Base-by-base conservation (phyloP, 2,113 vertebrate species). In the Solea senegalensis region DNA sequence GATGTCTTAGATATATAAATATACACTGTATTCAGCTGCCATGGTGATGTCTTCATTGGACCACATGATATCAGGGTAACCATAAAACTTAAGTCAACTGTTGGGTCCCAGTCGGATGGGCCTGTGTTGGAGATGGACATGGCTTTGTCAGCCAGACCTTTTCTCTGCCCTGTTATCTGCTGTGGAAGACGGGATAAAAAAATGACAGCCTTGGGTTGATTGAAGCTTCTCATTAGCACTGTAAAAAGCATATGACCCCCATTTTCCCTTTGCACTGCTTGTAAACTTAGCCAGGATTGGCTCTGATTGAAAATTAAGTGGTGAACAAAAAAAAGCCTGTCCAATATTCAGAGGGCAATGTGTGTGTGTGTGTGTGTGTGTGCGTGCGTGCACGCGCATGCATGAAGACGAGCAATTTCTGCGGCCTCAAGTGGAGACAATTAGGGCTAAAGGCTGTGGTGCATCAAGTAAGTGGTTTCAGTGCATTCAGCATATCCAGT, bases 251-350 rank as follows among this genome's bases (percentile, higher is more conserved):
- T 50, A 57, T 74, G 82, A 88, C 81, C 81, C 69, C 59, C 64
- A 68, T 71, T 86, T 86, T 82, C 41, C 69, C 56, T 70, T 66
- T 26, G 3, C 52, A 28, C 80, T 39, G 75, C 72, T 66, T 50
- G 64, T 45, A 62, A 81, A 80, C 73, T 74, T 80, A 79, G 73
- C 72, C 76, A 59, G 82, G 78, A 89, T 90, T 69, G 70, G 68
- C 81, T 86, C 76, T 84, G 85, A 91, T 89, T 87, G 89, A 81
- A 91, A 90, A 91, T 89, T 72, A 89, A 90, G 80, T 73, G 77
- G 77, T 55, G 82, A 83, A 84, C 73, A 4, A 34, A 48, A 83
- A 84, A 86, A 82, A 83, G 86, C 84, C 77, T 80, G 58, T 82
- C 76, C 84, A 83, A 84, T 86, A 86, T 77, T 54, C 39, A 34